Evolutionary conservation across 2,888 invertebrate genomes (phyloP).

Genomic region (Napeogenes inachia): DNA sequence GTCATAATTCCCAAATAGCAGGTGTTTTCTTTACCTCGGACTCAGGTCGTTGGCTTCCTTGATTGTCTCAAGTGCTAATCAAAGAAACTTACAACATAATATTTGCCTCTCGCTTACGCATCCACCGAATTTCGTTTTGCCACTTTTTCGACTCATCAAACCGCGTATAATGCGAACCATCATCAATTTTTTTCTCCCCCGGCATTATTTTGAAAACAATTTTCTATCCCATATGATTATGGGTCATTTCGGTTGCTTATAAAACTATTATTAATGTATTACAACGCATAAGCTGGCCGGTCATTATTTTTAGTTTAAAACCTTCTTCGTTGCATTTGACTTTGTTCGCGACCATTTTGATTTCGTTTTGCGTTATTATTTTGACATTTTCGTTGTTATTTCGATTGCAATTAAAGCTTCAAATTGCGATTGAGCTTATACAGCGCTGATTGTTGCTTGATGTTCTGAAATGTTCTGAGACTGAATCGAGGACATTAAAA

Average conservation of each 20-base stretch:
- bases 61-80: slow-evolving; percentile 48
- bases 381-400: slow-evolving; percentile 35
- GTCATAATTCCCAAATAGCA: slow-evolving; percentile 26
- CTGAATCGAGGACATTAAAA: slow-evolving; percentile 11
- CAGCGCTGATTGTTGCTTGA: slow-evolving; percentile 13
- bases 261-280: slow-evolving; percentile 73
- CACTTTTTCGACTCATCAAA: slow-evolving; percentile 67
- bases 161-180: slow-evolving; percentile 52
- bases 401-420: slow-evolving; percentile 28
- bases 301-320: slow-evolving; percentile 51
- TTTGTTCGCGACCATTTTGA: slow-evolving; percentile 38
- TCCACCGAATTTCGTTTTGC: slow-evolving; percentile 52
- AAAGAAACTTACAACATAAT: slow-evolving; percentile 56
- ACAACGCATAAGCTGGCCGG: slow-evolving; percentile 46
- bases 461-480: slow-evolving; percentile 17
- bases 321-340: slow-evolving; percentile 35
- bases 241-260: slow-evolving; percentile 65
- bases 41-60: slow-evolving; percentile 23
- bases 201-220: slow-evolving; percentile 69
- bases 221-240: slow-evolving; percentile 74
- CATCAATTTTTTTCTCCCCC: slow-evolving; percentile 61
- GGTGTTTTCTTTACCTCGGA: slow-evolving; percentile 21
- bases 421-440: slow-evolving; percentile 18
- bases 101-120: slow-evolving; percentile 40
- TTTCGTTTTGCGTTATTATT: slow-evolving; percentile 35